Conservation (phyloP, 1,140 invertebrate genomes). For the Zaprionus capensis region DNA sequence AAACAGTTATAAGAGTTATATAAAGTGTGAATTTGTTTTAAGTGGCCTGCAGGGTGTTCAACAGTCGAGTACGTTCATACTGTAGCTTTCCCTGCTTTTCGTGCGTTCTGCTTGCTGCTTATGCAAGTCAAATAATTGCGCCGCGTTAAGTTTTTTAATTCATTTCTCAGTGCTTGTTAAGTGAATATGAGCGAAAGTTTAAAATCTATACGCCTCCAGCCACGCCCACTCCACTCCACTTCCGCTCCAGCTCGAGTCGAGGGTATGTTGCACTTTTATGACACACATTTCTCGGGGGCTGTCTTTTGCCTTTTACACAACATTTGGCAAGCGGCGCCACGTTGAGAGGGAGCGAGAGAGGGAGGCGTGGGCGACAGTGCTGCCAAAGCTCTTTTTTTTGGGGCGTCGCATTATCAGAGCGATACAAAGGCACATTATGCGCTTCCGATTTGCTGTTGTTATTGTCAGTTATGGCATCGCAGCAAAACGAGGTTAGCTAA, state of each 20-base stretch:
- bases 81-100: constrained; percentile 14
- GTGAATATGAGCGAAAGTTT: constrained; percentile 48
- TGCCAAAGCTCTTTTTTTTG: constrained; percentile 56
- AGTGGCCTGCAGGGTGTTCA: not conserved
- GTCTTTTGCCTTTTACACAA: constrained; percentile 72
- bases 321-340: constrained; percentile 72
- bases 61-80: not conserved
- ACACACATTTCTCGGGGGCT: constrained; percentile 61
- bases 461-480: constrained; percentile 45
- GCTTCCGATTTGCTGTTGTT: constrained; percentile 68
- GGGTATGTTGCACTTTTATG: constrained; percentile 68
- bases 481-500: constrained; percentile 40
- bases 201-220: constrained; percentile 6
- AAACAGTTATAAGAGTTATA: not conserved
- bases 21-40: not conserved
- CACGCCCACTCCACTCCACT: constrained; percentile 14
- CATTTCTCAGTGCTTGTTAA: constrained; percentile 49
- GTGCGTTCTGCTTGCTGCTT: constrained; percentile 41
- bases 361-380: constrained; percentile 22
- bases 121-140: constrained; percentile 74
- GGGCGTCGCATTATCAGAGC: constrained; percentile 71
- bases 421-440: constrained; percentile 81
- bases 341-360: not conserved
- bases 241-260: constrained; percentile 39
- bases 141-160: constrained; percentile 76